Base-by-base conservation (phyloP, 2,888 invertebrate genomes). In the Erebia palarica region DNA sequence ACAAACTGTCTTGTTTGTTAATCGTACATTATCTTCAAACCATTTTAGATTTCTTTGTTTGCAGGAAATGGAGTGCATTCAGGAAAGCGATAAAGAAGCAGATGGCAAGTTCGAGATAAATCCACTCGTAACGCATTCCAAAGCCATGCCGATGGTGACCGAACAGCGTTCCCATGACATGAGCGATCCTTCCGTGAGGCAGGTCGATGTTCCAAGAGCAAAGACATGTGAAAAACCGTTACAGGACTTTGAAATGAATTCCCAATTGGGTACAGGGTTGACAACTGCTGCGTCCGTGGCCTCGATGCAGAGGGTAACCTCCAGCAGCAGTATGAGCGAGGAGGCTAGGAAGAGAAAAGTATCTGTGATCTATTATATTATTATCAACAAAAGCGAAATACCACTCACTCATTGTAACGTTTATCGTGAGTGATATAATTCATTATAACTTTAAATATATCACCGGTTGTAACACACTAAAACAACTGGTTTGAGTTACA, bases 31-130 rank as follows among this genome's bases (percentile, higher is more conserved):
- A 61, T 61, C 61, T 47, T 61, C 61, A 61, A 61, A 61, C 61
- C 47, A 61, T 61, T 61, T 61, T 61, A 61, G 61, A 61, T 61
- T 14, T 61, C 21, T 61, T 8, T 53, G 10, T 51, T 76, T 76
- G 47, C 84, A 95, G 95, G 95, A 96, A 84, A 95, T 96, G 94
- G 95, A 95, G 81, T 95, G 95, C 60, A 96, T 96, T 75, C 91
- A 94, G 78, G 96, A 96, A 79, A 94, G 94, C 71, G 95, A 95
- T 66, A 95, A 95, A 80, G 95, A 95, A 77, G 89, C 81, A 1
- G 95, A 95, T 63, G 94, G 95, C 72, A 94, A 94, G 68, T 91
- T 94, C 68, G 94, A 93, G 79, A 91, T 87, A 47, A 92, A 93
- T 68, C 91, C 93, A 0, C 79, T 93, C 9, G 91, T 93, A 51